Base-by-base conservation (phyloP, 2,797 vertebrate genomes). In the Knipowitschia caucasica region DNA sequence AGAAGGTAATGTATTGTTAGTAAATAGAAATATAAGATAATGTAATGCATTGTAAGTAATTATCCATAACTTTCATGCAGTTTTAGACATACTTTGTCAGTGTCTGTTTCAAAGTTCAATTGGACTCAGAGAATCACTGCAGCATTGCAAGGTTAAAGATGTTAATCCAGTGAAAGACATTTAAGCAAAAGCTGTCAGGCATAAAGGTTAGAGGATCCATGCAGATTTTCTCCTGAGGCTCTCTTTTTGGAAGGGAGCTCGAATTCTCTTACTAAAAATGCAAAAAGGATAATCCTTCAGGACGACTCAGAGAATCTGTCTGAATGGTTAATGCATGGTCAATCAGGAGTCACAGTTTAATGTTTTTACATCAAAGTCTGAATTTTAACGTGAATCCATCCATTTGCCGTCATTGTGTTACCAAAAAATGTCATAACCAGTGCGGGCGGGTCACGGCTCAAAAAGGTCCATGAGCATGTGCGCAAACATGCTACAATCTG, bases 121-220 rank as follows among this genome's bases (percentile, higher is more conserved):
- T 46, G 44, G 4, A 15, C 14, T 46, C 44, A 31, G 26, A 30
- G 17, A 47, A 31, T 47, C 45, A 31, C 45, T 7, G 27, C 17
- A 31, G 27, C 12, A 10, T 30, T 30, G 27, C 45, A 31, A 47
- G 17, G 17, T 47, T 47, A 47, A 47, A 18, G 45, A 47, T 30
- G 27, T 30, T 31, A 47, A 47, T 30, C 27, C 31, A 30, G 17
- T 30, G 45, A 30, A 31, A 47, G 26, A 47, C 29, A 46, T 18
- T 30, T 20, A 8, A 30, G 29, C 38, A 30, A 46, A 29, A 9
- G 26, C 25, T 29, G 44, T 46, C 44, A 30, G 44, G 9, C 26
- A 30, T 20, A 47, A 47, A 30, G 26, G 45, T 30, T 27, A 47
- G 17, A 20, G 5, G 17, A 47, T 47, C 27, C 44, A 8, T 12